Base-by-base conservation (phyloP, 1,140 invertebrate genomes). In the Calephelis nemesis region DNA sequence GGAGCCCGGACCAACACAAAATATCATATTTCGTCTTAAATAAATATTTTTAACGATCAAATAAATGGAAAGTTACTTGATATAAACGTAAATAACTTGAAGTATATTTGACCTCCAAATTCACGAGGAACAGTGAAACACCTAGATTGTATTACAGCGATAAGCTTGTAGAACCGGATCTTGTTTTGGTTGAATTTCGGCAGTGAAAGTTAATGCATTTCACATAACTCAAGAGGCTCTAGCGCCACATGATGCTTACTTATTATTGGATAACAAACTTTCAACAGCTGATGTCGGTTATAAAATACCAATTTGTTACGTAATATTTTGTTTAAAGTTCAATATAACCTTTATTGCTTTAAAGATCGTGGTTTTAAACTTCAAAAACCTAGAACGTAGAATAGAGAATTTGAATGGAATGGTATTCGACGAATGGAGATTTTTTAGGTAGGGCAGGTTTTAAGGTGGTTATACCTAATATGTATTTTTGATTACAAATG, bases 131-230 rank as follows among this genome's bases (percentile, higher is more conserved):
- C 30, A 19, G 19, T 58, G 52, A 69, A 63, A 70, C 67, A 47
- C 65, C 42, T 58, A 39, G 66, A 71, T 60, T 65, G 67, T 69
- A 50, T 19, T 58, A 15, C 52, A 30, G 67, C 68, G 67, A 69
- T 65, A 64, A 60, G 77, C 73, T 67, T 68, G 75, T 73, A 63
- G 63, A 86, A 81, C 85, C 79, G 81, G 82, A 80, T 81, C 76
- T 83, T 65, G 70, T 74, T 80, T 76, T 79, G 78, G 73, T 75
- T 63, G 65, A 58, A 68, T 77, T 75, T 66, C 65, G 65, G 19
- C 52, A 84, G 84, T 87, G 87, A 88, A 88, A 88, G 87, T 87
- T 67, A 63, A 62, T 64, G 69, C 74, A 80, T 82, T 85, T 85
- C 76, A 77, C 75, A 65, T 69, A 76, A 81, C 75, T 68, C 69